These are phyloP conservation scores for Bradynema listronoti DNA, from an alignment of 1,140 invertebrate genomes.

Conservation along the genomic window DNA sequence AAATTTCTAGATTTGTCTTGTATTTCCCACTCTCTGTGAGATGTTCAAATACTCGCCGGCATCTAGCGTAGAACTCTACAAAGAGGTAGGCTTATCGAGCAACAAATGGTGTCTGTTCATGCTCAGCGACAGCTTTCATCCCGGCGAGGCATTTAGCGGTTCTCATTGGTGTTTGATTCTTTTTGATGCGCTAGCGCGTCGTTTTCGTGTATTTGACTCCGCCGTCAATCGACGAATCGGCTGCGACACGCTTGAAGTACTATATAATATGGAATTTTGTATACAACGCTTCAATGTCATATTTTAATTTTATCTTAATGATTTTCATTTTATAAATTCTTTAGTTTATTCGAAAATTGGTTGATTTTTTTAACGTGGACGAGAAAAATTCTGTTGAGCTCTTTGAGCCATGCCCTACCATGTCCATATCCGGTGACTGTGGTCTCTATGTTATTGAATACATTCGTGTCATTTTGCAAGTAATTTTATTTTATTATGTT, in stretches of 20 bases:
- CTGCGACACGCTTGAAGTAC: too few species aligned
- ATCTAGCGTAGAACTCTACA: neutral
- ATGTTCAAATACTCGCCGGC: conserved; percentile 3
- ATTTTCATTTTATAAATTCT: neutral
- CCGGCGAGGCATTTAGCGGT: neutral
- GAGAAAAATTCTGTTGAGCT: neutral
- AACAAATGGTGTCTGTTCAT: conserved; percentile 8
- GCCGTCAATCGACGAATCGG: neutral
- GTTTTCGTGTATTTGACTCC: conserved; percentile 2
- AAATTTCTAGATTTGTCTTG: conserved; percentile 12
- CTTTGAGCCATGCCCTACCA: conserved; percentile 5
- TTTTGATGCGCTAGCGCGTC: neutral
- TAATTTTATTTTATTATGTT: conserved; percentile 1
- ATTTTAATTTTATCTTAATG: neutral
- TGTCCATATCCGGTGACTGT: conserved; percentile 10
- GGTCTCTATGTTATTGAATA: conserved; percentile 7
- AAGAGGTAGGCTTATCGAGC: neutral
- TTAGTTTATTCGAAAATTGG: conserved; percentile 3
- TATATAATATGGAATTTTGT: too few species aligned
- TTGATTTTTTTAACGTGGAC: neutral
- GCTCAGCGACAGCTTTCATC: conserved; percentile 1
- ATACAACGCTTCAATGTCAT: neutral
- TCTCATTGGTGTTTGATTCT: neutral
- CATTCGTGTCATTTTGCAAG: conserved; percentile 1
- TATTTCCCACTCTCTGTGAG: conserved; percentile 4